A percentile compares a stretch with the other conserved stretches of the same genome.
phyloP scores from a whole-genome alignment of 2,113 vertebrate species.

The Elaphurus davidianus region DNA sequence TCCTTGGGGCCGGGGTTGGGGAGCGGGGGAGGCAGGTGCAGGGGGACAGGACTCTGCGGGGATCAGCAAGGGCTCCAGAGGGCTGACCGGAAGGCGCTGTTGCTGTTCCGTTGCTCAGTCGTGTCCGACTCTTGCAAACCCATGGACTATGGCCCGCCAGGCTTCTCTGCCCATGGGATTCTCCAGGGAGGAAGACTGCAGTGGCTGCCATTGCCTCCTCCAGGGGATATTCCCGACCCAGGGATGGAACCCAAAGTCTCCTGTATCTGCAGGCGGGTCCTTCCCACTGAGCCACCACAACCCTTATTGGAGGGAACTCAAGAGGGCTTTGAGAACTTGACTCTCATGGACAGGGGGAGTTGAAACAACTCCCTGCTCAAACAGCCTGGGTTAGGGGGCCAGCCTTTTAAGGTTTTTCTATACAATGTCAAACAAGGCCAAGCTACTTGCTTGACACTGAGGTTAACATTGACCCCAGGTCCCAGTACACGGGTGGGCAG shows the following conservation, averaged over 20 bases:
- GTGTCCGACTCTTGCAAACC: background rate
- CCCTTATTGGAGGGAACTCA: background rate
- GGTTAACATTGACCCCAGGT: background rate
- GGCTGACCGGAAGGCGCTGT: background rate
- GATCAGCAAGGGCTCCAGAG: background rate
- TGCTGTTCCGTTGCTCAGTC: background rate
- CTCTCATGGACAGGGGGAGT: background rate
- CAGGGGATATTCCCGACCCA: background rate
- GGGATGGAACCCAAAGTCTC: background rate
- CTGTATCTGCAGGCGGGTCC: background rate
- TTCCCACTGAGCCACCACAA: accelerated
- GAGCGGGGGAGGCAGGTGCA: background rate
- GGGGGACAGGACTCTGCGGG: background rate
- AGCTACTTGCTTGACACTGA: background rate
- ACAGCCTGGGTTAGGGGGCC: too few relatives aligned
- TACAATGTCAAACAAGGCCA: background rate
- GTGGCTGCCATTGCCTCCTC: background rate
- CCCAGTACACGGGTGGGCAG: accelerated
- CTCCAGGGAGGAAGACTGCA: background rate
- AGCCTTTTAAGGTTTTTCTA: background rate
- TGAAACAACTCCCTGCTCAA: background rate
- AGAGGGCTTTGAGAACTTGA: background rate
- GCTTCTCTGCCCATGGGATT: background rate
- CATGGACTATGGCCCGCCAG: background rate
- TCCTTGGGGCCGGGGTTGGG: background rate